These are phyloP conservation scores for Esperia sulphurella DNA, from an alignment of 2,888 invertebrate species.

Conservation along the genomic window DNA sequence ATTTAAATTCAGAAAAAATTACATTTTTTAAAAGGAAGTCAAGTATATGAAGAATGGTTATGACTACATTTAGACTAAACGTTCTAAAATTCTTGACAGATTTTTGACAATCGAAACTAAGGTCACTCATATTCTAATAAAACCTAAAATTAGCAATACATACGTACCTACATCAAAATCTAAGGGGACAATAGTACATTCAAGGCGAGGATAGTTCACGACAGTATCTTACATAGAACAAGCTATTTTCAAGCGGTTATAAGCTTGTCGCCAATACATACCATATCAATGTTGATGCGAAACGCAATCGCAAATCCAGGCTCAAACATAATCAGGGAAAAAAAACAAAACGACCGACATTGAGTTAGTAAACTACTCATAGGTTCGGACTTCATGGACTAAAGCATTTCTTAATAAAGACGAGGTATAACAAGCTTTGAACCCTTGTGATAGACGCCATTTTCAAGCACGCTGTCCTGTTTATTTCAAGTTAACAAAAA, in stretches of 20 bases:
- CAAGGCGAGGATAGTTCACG: no score
- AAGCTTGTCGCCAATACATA: slow-evolving; percentile 37
- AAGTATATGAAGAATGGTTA: no score
- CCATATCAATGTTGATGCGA: slow-evolving; percentile 38
- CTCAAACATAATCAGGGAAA: slow-evolving; percentile 42
- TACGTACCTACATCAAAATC: neutral
- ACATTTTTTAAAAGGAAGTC: no score
- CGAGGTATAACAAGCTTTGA: no score
- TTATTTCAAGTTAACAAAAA: no score
- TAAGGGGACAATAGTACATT: neutral
- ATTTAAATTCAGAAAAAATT: no score
- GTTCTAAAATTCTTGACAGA: neutral
- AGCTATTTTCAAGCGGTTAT: neutral
- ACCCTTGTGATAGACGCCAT: no score
- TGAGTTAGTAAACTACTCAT: no score
- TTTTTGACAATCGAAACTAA: neutral
- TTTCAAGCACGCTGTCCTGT: no score
- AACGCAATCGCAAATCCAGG: slow-evolving; percentile 52
- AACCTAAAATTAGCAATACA: neutral
- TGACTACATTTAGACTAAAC: no score
- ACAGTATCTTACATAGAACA: neutral
- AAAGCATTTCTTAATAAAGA: no score
- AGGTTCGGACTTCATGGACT: no score
- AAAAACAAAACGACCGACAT: neutral
- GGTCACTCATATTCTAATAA: neutral